A percentile compares a stretch with the other conserved stretches of the same genome.
These are phyloP conservation scores for Caretta caretta DNA, from an alignment of 2,113 vertebrate genomes.

Conservation along the genomic window DNA sequence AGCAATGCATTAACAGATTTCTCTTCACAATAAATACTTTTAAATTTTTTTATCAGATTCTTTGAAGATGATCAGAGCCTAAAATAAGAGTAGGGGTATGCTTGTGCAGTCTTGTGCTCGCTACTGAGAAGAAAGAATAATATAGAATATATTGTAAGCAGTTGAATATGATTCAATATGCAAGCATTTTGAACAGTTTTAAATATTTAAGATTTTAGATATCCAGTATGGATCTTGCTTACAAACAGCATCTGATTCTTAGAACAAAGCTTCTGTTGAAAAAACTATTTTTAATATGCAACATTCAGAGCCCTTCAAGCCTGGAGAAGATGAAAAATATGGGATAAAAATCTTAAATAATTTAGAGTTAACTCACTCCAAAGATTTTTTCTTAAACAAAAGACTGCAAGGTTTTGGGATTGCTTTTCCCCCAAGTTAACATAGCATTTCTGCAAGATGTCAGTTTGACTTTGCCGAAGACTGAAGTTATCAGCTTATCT, in stretches of 20 bases:
- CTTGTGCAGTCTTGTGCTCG: background rate
- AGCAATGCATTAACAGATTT: background rate
- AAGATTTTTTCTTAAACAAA: background rate
- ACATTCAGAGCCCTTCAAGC: background rate
- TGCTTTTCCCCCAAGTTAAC: background rate
- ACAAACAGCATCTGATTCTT: background rate
- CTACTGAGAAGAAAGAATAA: background rate
- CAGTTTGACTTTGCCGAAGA: background rate
- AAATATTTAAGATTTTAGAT: slow-evolving; percentile 26
- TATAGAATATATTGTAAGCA: background rate
- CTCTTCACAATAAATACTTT: background rate
- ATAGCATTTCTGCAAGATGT: background rate
- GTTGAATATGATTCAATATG: too few species aligned
- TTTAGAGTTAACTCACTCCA: background rate
- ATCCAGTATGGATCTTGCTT: background rate
- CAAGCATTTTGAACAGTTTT: background rate
- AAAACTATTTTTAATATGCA: background rate
- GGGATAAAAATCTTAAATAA: background rate
- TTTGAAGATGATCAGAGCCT: background rate
- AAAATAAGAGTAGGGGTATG: background rate
- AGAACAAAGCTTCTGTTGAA: background rate
- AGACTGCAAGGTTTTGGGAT: background rate
- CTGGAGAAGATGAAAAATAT: background rate
- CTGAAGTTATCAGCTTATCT: background rate
- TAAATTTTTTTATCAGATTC: background rate